Conservation (phyloP, 1,140 invertebrate genomes). For the Ptiloglossa arizonensis region DNA sequence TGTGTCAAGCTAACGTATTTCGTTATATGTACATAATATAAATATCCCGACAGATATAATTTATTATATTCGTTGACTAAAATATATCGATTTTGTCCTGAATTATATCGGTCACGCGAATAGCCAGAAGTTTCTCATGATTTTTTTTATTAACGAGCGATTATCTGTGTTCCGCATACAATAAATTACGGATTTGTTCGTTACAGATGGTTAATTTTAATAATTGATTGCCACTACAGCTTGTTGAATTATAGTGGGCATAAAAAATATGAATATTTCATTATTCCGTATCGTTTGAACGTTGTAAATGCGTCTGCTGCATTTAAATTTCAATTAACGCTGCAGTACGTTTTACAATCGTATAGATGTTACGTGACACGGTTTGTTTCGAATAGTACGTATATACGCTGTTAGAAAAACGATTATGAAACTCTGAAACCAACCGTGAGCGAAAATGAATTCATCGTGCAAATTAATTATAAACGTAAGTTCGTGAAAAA, state of each 20-base stretch:
- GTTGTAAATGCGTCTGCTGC: slow-evolving; percentile 1
- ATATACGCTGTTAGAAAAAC: not conserved
- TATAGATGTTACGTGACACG: slow-evolving; percentile 1
- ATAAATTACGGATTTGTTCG: slow-evolving; percentile 5
- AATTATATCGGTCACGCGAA: not conserved
- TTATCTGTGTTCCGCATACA: not conserved
- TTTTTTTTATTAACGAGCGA: not conserved
- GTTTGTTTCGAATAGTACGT: slow-evolving; percentile 20
- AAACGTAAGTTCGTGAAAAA: not conserved
- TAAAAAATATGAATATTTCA: slow-evolving; percentile 37
- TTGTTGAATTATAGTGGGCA: slow-evolving; percentile 17
- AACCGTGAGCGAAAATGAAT: not conserved
- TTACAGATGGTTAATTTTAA: not conserved
- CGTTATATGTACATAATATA: not conserved
- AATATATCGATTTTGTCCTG: not conserved
- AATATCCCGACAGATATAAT: not conserved
- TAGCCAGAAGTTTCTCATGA: not conserved
- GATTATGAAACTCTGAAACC: not conserved
- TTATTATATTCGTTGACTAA: not conserved
- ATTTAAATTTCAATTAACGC: slow-evolving; percentile 50
- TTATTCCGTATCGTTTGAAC: not conserved
- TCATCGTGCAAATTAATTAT: not conserved
- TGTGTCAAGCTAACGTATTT: no score
- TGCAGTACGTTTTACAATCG: slow-evolving; percentile 30
- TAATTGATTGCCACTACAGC: slow-evolving; percentile 38